Base-by-base conservation (phyloP, 2,113 vertebrate species). In the Mesitornis unicolor region DNA sequence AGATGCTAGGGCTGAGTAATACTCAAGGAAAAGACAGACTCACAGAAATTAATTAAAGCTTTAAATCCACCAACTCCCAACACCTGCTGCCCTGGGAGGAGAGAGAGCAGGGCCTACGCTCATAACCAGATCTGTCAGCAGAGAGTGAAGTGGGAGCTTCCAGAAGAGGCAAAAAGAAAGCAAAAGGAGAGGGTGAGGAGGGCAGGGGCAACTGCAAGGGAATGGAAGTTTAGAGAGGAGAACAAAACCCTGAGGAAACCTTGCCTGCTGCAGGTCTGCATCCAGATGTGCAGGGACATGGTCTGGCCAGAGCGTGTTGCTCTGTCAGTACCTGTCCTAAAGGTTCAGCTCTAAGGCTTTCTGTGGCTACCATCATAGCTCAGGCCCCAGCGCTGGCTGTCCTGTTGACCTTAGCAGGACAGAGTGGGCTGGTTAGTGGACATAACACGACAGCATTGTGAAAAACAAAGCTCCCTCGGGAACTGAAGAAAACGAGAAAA, bases 221-320 rank as follows among this genome's bases (percentile, higher is more conserved):
- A 5, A 18, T 48, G 29, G 13, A 47, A 54, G 35, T 47, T 54
- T 20, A 76, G 21, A 43, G 17, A 50, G 29, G 26, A 75, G 5
- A 18, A 11, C 16, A 54, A 47, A 67, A 28, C 18, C 53, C 53
- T 33, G 4, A 38, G 82, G 54, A 74, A 74, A 35, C 68, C 17
- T 84, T 16, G 8, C 26, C 20, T 50, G 61, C 43, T 69, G 54
- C 38, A 65, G 77, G 14, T 47, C 11, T 17, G n/a, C 10, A 1
- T 20, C 64, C 77, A 57, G 31, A 45, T 70, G 53, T 2, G 5
- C 2, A 0, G 56, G 22, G 33, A 43, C 59, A 28, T 10, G 40
- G 42, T 26, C 36, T 11, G 65, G 16, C 0, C 2, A 21, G 48
- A 36, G 26, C 11, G 0, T 3, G 36, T 50, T 19, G 12, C 69